Base-by-base conservation (phyloP, 1,140 invertebrate species). In the Dufourea novaeangliae region DNA sequence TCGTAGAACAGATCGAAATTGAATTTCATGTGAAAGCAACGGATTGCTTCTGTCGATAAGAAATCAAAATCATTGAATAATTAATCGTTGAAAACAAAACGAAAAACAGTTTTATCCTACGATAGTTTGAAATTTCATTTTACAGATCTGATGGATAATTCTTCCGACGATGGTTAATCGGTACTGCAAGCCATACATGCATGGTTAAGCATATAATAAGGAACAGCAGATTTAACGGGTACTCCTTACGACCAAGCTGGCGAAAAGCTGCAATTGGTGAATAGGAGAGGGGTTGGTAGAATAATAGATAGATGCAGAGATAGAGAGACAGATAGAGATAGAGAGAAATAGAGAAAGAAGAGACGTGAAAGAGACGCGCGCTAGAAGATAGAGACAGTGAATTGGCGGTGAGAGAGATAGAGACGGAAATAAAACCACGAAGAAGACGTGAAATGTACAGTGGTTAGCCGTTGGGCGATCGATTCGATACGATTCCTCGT, bases 171-270 rank as follows among this genome's bases (percentile, higher is more conserved):
- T 29, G 34, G n/a, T 74, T 74, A 74, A 27, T 57, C n/a, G 62
- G 39, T 52, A 12, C n/a, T n/a, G n/a, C 44, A 68, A 78, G 81
- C 78, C 68, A 62, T 72, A 73, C 81, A 78, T 57, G 73, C 56
- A 7, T 7, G 32, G 44, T 77, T 34, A 80, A 56, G 71, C 66
- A 22, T 54, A n/a, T n/a, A n/a, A n/a, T n/a, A 50, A 39, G 59
- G 50, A 54, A 34, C 70, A 54, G 41, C 44, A 2, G 37, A 3
- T 73, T 39, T 29, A 22, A n/a, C 22, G 25, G 29, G 39, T 61
- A 54, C 39, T 1, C n/a, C 12, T n/a, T 6, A 12, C 20, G 59
- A 57, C 68, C 39, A 75, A 75, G 63, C 63, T 37, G 44, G 46
- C 20, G n/a, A n/a, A 50, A 17, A 50, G 8, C 6, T 50, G 6